Percentiles rank a stretch among this genome's conserved stretches.
These are phyloP conservation scores for Craniophora ligustri DNA, from an alignment of 2,888 invertebrate species.

Conservation along the genomic window DNA sequence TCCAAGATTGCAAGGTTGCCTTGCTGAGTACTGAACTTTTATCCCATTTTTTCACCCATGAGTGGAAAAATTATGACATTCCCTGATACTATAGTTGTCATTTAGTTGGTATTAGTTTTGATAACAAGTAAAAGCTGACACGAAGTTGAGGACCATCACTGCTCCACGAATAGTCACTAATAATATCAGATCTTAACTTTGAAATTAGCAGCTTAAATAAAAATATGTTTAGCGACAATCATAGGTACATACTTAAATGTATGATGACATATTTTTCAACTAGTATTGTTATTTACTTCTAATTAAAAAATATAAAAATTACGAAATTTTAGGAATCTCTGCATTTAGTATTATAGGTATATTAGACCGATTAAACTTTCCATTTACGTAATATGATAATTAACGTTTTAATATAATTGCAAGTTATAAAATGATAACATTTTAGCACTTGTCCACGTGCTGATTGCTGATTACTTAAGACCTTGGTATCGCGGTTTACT, in stretches of 20 bases:
- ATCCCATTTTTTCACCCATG: neutral
- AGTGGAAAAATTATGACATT: constrained; percentile 1
- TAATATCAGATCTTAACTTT: too few relatives aligned
- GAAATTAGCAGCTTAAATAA: too few relatives aligned
- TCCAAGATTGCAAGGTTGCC: constrained; percentile 2
- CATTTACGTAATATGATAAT: constrained; percentile 32
- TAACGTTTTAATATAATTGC: constrained; percentile 18
- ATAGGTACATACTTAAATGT: too few relatives aligned
- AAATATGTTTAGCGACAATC: too few relatives aligned
- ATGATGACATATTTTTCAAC: too few relatives aligned
- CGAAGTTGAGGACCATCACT: too few relatives aligned
- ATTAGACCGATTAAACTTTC: constrained; percentile 24
- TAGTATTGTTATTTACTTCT: too few relatives aligned
- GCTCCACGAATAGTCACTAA: too few relatives aligned
- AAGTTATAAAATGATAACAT: constrained; percentile 10
- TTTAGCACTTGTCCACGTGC: constrained; percentile 24
- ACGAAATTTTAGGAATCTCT: too few relatives aligned
- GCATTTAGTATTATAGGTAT: constrained; percentile 30
- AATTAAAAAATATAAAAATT: too few relatives aligned
- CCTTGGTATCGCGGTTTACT: constrained; percentile 28
- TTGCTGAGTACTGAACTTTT: constrained; percentile 5
- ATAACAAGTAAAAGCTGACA: neutral
- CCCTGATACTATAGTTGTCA: neutral
- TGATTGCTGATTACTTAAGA: neutral
- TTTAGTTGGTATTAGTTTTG: too few relatives aligned